Evolutionary conservation across 2,888 invertebrate genomes (phyloP).

Genomic region (Tanypteryx hageni): DNA sequence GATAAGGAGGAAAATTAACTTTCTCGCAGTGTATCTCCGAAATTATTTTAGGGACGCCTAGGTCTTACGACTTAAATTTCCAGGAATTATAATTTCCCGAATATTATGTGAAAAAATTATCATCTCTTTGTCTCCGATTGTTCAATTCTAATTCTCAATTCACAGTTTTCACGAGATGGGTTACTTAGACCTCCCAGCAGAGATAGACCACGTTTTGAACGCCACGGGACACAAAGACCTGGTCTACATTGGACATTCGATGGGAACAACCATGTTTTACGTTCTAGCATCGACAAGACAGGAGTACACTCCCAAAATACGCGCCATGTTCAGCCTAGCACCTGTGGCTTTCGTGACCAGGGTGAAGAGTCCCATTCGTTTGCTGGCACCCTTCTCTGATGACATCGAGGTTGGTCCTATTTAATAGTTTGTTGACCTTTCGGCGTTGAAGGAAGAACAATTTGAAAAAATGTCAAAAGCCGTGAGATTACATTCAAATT

Average conservation of each 20-base stretch:
- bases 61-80: no score
- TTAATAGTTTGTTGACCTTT: slow-evolving; percentile 27
- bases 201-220: slow-evolving; percentile 83
- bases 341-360: slow-evolving; percentile 84
- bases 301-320: slow-evolving; percentile 72
- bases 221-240: slow-evolving; percentile 77
- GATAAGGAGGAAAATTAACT: no score
- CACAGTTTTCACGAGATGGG: slow-evolving; percentile 93
- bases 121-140: no score
- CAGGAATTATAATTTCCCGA: no score
- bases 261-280: slow-evolving; percentile 89
- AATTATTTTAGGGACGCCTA: no score
- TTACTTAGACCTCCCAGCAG: slow-evolving; percentile 90
- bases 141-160: no score
- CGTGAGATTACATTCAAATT: neutral
- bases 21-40: no score
- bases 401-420: slow-evolving; percentile 77
- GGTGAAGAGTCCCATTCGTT: slow-evolving; percentile 81
- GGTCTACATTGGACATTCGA: slow-evolving; percentile 93
- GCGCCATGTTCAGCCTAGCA: slow-evolving; percentile 81
- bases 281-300: slow-evolving; percentile 83
- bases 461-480: neutral
- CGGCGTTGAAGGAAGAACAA: neutral
- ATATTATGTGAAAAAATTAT: no score
- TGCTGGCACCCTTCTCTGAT: slow-evolving; percentile 82